A percentile compares a stretch with the other conserved stretches of the same genome.
phyloP scores from a whole-genome alignment of 2,797 vertebrate genomes.

The Prunella strophiata region DNA sequence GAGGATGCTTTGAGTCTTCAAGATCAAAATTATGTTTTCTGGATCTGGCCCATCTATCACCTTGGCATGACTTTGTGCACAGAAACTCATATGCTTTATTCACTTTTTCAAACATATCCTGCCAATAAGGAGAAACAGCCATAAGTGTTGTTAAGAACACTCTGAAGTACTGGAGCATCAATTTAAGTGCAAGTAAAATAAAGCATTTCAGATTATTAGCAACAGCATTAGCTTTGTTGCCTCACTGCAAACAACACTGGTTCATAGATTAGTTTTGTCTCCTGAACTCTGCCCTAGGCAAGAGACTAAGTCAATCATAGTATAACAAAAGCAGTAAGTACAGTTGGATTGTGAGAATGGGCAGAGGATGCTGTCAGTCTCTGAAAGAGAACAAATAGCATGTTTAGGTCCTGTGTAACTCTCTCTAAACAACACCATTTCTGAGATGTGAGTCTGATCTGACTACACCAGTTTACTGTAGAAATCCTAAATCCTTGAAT shows the following conservation, averaged over 20 bases:
- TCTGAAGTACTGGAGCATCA: background rate
- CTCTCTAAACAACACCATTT: background rate
- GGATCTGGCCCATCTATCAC: constrained; percentile 94
- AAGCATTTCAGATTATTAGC: background rate
- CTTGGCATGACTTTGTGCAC: constrained; percentile 91
- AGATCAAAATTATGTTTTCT: constrained; percentile 98
- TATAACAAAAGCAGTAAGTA: background rate
- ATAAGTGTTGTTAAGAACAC: background rate
- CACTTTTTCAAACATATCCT: constrained; percentile 98
- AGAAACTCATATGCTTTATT: constrained; percentile 99
- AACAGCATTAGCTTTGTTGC: background rate
- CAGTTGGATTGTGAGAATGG: background rate
- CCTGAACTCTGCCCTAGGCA: background rate
- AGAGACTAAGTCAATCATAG: background rate
- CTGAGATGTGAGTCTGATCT: background rate
- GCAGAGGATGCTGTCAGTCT: background rate
- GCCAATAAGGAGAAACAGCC: background rate
- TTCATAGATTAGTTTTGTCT: background rate
- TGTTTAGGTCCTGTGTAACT: background rate
- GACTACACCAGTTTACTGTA: background rate
- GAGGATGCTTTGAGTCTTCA: constrained; percentile 97
- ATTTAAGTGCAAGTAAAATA: background rate
- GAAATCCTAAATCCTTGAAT: background rate
- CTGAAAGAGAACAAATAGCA: background rate
- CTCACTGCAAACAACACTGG: background rate